Percentiles rank a stretch among this genome's conserved stretches.
Evolutionary conservation across 1,140 invertebrate genomes (phyloP).

Genomic region (Conus betulinus): DNA sequence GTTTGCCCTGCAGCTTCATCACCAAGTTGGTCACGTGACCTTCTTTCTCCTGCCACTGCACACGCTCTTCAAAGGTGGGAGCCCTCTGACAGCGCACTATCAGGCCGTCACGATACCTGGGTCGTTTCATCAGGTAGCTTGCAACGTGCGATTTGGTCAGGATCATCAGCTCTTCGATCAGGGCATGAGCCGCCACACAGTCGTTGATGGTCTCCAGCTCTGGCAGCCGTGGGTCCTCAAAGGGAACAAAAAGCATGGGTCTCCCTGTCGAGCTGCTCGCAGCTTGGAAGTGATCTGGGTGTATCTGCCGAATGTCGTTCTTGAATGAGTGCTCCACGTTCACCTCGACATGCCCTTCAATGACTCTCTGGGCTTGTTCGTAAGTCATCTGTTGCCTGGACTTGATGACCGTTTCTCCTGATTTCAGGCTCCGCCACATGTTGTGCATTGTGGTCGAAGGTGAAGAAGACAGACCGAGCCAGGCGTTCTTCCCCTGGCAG

Average conservation of each 20-base stretch:
- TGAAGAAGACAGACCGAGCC: conserved; percentile 61
- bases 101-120: conserved; percentile 40
- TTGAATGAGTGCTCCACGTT: conserved; percentile 15
- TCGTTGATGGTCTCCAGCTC: conserved; percentile 50
- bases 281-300: conserved; percentile 52
- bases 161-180: conserved; percentile 69
- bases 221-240: conserved; percentile 44
- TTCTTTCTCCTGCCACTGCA: conserved; percentile 41
- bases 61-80: conserved; percentile 40
- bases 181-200: conserved; percentile 61
- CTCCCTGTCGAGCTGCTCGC: conserved; percentile 48
- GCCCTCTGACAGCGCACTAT: conserved; percentile 54
- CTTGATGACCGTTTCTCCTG: conserved; percentile 51
- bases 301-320: conserved; percentile 49
- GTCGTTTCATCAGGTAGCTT: conserved; percentile 35
- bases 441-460: conserved; percentile 44
- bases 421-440: conserved; percentile 19
- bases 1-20: conserved; percentile 35
- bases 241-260: conserved; percentile 51
- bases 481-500: conserved; percentile 64
- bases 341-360: conserved; percentile 27
- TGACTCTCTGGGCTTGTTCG: conserved; percentile 58
- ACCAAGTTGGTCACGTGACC: conserved; percentile 34
- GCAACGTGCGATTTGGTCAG: conserved; percentile 56
- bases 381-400: conserved; percentile 57